Base-by-base conservation (phyloP, 2,113 vertebrate species). In the Peromyscus leucopus region DNA sequence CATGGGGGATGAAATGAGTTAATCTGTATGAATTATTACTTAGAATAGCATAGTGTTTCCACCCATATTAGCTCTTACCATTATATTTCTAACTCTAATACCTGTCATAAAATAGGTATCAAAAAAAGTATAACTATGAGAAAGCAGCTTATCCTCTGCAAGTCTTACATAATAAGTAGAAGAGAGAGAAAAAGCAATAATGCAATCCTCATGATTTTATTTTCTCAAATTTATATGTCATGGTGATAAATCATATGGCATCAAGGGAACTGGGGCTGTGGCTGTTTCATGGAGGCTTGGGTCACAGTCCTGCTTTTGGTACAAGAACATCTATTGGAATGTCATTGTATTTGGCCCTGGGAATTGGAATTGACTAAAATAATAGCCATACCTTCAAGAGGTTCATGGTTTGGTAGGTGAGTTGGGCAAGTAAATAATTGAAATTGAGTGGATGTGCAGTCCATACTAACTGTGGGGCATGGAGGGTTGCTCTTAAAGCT, bases 121-220 rank as follows among this genome's bases (percentile, higher is more conserved):
- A 91, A 48, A 95, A 91, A 89, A 51, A 76, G 31, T 67, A 4
- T 12, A 86, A 85, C 26, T 36, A 46, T 65, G 57, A 80, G 59
- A 80, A 94, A 33, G 12, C 61, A 28, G 26, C 33, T 33, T 85
- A 65, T 36, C 88, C 2, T 33, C 24, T 75, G 24, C 12, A 48
- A 82, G 46, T 13, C 17, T 83, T 71, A 75, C 36, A 63, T 36
- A 87, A 2, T 39, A 94, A 93, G 31, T 48, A 65, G 42, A 79
- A 88, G 76, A 86, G 39, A 90, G 63, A 87, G 57, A 46, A 24
- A 59, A 80, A 91, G 7, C 76, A 85, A 79, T 71, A 42, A 76
- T 19, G 51, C 28, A 87, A 80, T 67, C 39, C 16, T 59, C 94
- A 63, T 16, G n/a, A 78, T 78, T 96, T 94, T 76, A 89, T 61